Evolutionary conservation across 2,797 vertebrate species (phyloP).

Genomic region (Sarcophilus harrisii): DNA sequence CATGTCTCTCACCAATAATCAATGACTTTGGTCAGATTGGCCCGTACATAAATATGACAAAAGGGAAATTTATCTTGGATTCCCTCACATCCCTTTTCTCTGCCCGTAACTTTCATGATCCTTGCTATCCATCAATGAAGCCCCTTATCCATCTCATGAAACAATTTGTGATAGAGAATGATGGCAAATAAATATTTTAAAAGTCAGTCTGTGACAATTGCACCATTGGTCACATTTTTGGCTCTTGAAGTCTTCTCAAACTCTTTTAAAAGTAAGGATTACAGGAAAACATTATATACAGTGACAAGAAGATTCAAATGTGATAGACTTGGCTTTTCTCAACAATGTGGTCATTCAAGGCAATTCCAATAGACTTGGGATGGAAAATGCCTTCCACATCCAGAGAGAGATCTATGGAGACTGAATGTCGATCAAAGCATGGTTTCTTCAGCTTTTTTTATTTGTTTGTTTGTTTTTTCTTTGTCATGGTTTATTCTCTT

Average conservation of each 20-base stretch:
- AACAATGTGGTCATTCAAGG: no score
- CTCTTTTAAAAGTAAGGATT: neutral
- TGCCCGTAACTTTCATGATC: neutral
- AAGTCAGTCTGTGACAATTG: neutral
- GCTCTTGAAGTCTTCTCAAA: neutral
- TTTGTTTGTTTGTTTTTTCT: no score
- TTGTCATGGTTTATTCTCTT: no score
- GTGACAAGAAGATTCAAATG: no score
- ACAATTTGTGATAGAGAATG: neutral
- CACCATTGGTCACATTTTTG: neutral
- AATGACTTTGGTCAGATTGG: slow-evolving; percentile 44
- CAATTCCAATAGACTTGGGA: no score
- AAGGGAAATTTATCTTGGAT: neutral
- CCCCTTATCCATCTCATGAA: neutral
- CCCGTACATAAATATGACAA: neutral
- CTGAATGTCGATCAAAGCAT: no score
- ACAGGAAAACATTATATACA: no score
- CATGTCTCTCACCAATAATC: slow-evolving; percentile 46
- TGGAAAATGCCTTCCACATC: no score
- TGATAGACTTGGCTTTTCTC: no score
- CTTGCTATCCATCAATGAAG: neutral
- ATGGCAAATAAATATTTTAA: neutral
- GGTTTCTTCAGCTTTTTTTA: no score
- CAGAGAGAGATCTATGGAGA: no score
- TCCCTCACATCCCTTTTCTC: neutral